Base-by-base conservation (phyloP, 2,797 vertebrate genomes). In the Acipenser oxyrinchus region DNA sequence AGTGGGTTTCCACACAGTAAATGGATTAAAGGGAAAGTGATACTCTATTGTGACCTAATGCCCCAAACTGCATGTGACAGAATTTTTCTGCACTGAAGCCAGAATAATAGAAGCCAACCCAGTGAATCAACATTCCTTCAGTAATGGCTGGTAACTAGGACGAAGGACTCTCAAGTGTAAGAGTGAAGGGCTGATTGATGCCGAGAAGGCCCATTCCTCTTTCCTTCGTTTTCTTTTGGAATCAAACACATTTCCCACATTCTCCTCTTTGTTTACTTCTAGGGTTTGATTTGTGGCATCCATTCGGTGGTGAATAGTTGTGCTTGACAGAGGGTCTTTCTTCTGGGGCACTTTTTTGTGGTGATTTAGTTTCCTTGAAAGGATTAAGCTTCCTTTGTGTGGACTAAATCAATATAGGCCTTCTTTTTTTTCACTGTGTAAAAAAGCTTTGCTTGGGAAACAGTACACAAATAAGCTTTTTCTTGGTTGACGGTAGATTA, bases 361-460 rank as follows among this genome's bases (percentile, higher is more conserved):
- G 87, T 89, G 91, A 93, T 94, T 94, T 92, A 89, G 87, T 91
- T 93, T 88, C 89, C 91, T 91, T 94, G 91, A 95, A 95, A 94
- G 91, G 94, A 95, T 95, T 94, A 95, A 84, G 86, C 81, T 84
- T 88, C 91, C 86, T 95, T 96, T 97, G 94, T 96, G 87, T 78
- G 69, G 79, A 84, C 86, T 93, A 95, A 97, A 97, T 93, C 94
- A 98, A 98, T 95, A 97, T 78, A 81, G 87, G 86, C 83, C 90
- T 88, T 87, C 89, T 18, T 88, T 88, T 88, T 87, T 37, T 37
- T 37, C 23, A 2, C 79, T 80, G 72, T 69, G 72, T 75, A 66
- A 82, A 88, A 88, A 84, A 84, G 90, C 82, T 85, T 91, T 87
- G 88, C 92, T 92, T 88, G 88, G 91, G 91, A 94, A 94, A 93